Evolutionary conservation across 2,113 vertebrate species (phyloP), one percentile per base, ranked within the genome.

Genomic region (Bothrops jararaca): DNA sequence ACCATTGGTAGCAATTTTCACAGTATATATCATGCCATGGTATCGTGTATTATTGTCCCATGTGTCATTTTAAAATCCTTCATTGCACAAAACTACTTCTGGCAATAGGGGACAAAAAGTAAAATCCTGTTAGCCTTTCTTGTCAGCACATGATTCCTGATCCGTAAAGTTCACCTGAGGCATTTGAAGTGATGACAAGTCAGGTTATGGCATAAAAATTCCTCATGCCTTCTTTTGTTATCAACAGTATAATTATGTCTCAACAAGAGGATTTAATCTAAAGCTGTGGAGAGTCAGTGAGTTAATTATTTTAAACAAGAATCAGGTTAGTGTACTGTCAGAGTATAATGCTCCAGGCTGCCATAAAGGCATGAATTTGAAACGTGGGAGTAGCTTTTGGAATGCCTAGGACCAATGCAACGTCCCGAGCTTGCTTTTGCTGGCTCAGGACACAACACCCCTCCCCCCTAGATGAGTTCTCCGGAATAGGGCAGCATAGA

Each of bases 121-220:
- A 89, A 93, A 92, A 89, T n/a, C 58, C 26, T 34, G 3, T 69
- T 87, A 50, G 5, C 0, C 12, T 45, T 57, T 20, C 12, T 91
- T 96, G 92, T 95, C 94, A 95, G 18, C 3, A 0, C 87, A 86
- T 89, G 74, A 48, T 13, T 48, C 60, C 85, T 23, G 60, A 52
- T 93, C 91, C 20, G 94, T 94, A 94, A 0, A 85, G 26, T 89
- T 69, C 85, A 0, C 92, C 93, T 93, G 69, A 53, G 42, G 92
- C 90, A 91, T 96, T 95, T 12, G 69, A 94, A 85, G 90, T 92
- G 93, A 90, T 88, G 93, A 96, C 92, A 96, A 74, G 45, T 0
- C 11, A 86, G 60, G 94, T 56, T 3, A 39, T 53, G 52, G 58
- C 56, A 91, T 93, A 90, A 89, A 42, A 85, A 86, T 89, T 90